Evolutionary conservation across 2,797 vertebrate species (phyloP).

Genomic region (Enteromius anoplus): DNA sequence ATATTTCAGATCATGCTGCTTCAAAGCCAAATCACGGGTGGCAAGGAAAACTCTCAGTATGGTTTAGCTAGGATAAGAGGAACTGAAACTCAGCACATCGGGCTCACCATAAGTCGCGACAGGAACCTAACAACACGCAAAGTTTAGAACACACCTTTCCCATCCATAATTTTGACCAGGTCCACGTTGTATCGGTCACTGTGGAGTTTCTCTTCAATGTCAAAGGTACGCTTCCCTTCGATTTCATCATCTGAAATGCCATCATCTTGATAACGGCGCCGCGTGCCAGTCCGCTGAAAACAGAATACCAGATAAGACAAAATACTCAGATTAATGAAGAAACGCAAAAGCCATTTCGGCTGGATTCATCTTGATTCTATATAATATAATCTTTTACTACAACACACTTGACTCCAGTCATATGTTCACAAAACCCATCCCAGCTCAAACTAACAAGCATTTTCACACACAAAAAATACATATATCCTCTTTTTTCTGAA

Average conservation of each 20-base stretch:
- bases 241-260: constrained; percentile 98
- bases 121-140: background rate
- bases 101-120: background rate
- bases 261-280: constrained; percentile 94
- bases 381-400: background rate
- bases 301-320: background rate
- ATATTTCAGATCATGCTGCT: background rate
- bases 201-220: constrained; percentile 92
- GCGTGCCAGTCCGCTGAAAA: constrained; percentile 79
- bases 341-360: background rate
- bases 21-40: background rate
- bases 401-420: background rate
- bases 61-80: background rate
- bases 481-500: background rate
- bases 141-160: constrained; percentile 83
- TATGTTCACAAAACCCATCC: background rate
- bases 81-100: background rate
- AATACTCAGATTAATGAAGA: background rate
- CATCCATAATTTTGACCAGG: constrained; percentile 93
- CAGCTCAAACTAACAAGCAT: background rate
- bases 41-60: background rate
- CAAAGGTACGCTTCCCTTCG: constrained; percentile 94
- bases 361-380: background rate
- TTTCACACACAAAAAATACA: background rate
- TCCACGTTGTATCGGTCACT: constrained; percentile 86